These are phyloP conservation scores for Bugulina stolonifera DNA, from an alignment of 2,888 invertebrate species.

Conservation along the genomic window DNA sequence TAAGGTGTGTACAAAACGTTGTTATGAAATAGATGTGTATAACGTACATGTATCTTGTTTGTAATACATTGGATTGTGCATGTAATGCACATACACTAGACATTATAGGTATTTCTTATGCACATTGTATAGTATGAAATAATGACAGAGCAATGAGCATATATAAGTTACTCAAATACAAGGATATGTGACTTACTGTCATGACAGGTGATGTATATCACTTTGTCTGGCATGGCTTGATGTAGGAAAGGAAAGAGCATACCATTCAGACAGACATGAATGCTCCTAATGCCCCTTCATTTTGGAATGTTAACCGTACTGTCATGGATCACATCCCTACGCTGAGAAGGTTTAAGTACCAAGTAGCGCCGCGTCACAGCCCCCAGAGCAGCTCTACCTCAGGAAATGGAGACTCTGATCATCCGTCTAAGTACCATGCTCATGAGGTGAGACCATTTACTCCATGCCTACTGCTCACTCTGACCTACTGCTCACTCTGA, in stretches of 20 bases:
- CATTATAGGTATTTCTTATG: too few relatives aligned
- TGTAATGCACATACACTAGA: too few relatives aligned
- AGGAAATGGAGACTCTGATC: conserved; percentile 36
- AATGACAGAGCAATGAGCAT: too few relatives aligned
- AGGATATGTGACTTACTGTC: too few relatives aligned
- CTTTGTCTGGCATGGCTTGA: too few relatives aligned
- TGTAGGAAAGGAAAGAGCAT: background rate
- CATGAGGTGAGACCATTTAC: conserved; percentile 38
- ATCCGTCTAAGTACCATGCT: conserved; percentile 33
- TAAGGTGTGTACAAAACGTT: background rate
- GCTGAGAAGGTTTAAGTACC: conserved; percentile 44
- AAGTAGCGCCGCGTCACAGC: conserved; percentile 35
- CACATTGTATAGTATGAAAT: too few relatives aligned
- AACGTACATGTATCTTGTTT: background rate
- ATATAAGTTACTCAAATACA: too few relatives aligned
- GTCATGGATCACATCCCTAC: conserved; percentile 41
- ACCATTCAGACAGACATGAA: background rate
- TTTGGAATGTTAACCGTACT: conserved; percentile 44
- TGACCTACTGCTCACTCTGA: background rate
- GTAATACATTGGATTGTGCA: too few relatives aligned
- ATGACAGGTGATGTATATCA: too few relatives aligned
- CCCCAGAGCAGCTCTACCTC: conserved; percentile 31
- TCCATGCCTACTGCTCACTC: background rate
- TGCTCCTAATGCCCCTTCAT: conserved; percentile 34
- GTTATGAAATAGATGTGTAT: background rate